Evolutionary conservation across 2,113 vertebrate species (phyloP), one percentile per base, ranked within the genome.

Genomic region (Pseudolaguvia tuberculata): DNA sequence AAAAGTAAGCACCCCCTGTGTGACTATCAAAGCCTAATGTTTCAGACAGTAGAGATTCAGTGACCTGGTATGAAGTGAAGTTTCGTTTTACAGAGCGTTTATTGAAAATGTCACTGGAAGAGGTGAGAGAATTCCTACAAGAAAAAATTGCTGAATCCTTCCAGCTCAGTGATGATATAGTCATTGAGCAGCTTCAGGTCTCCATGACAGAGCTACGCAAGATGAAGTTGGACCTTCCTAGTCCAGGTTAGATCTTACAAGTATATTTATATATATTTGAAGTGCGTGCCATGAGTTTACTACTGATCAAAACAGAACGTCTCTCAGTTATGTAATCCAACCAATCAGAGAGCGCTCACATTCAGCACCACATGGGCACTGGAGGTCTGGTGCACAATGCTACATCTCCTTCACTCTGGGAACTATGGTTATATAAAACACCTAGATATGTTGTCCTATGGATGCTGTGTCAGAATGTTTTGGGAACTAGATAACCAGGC

Each of bases 91-190:
- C 82, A 94, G 93, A 95, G 80, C 89, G 81, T 29, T 82, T 97
- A 73, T 84, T 91, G 82, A 93, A 91, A 87, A 88, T 93, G 86
- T 83, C 85, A 0, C 84, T 93, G 78, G 93, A 95, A 84, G 94
- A 95, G 52, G 84, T 95, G 61, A 85, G 91, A 78, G 94, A 95
- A 77, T 95, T 95, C 62, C 89, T 95, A 58, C 92, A 95, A 86
- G 94, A 94, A 85, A 88, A 89, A 78, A 90, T 90, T 21, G 85
- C 90, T 0, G 79, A 78, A 50, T 92, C 92, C 25, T 87, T 91
- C 83, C 84, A 89, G 75, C 87, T 90, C 0, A 90, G 90, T 15
- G 93, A 94, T 0, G 91, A 95, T n/a, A 21, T 77, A 0, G 90
- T 93, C 58, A 84, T 93, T 0, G 92, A 94, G 73, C 91, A 94